A percentile compares a stretch with the other conserved stretches of the same genome.
These are phyloP conservation scores for Nephrotoma flavescens DNA, from an alignment of 2,888 invertebrate genomes.

Conservation along the genomic window DNA sequence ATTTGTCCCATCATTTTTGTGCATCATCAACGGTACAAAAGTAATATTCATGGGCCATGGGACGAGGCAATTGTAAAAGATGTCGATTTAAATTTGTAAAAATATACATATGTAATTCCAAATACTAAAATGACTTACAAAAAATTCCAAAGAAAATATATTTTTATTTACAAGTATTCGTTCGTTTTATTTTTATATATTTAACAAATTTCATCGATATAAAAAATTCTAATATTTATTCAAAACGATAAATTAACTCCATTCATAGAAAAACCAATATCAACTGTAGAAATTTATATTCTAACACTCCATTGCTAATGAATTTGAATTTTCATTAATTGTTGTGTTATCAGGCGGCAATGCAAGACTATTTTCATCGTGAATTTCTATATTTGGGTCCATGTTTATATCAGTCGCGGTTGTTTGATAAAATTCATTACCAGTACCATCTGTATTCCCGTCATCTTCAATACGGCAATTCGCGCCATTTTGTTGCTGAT, in stretches of 20 bases:
- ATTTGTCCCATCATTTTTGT: constrained; percentile 65
- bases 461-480: constrained; percentile 12
- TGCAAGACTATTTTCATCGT: constrained; percentile 28
- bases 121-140: no score
- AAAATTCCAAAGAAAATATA: neutral
- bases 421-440: neutral
- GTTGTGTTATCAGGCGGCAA: constrained; percentile 24
- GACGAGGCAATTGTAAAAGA: constrained; percentile 78
- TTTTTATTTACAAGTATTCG: neutral
- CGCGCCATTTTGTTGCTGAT: constrained; percentile 34
- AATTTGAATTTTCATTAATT: constrained; percentile 32
- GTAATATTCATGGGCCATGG: constrained; percentile 96
- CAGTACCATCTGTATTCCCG: constrained; percentile 1
- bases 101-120: neutral
- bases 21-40: constrained; percentile 61
- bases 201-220: neutral
- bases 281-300: neutral
- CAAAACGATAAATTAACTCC: neutral
- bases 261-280: neutral
- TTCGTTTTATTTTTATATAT: neutral
- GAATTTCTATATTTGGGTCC: constrained; percentile 8
- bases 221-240: neutral
- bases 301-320: constrained; percentile 33
- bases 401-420: neutral
- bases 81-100: constrained; percentile 10